Base-by-base conservation (phyloP, 2,113 vertebrate genomes). In the Halcyon senegalensis region DNA sequence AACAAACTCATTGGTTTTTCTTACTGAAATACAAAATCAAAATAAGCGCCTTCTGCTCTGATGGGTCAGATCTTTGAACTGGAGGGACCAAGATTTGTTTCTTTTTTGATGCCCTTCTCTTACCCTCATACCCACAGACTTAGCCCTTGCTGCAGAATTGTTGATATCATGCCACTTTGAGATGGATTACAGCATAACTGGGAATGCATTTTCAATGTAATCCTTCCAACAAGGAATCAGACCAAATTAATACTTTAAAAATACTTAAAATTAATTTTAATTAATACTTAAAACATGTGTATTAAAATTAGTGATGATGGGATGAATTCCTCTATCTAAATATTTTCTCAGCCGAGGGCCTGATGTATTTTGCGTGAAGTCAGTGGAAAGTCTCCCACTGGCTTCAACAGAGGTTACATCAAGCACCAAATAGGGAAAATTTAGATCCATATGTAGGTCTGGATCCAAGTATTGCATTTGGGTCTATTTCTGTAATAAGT, bases 1-100 rank as follows among this genome's bases (percentile, higher is more conserved):
- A 97, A 98, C 85, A 98, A 97, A 92, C 77, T 93, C 69, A 84
- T 95, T 92, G 94, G 59, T 86, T 90, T 58, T 94, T 88, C 64
- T 94, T 91, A 91, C 51, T 56, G 82, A 95, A 95, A 93, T 75
- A 85, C 81, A 76, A 93, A 91, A 85, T 69, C 55, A 92, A 93
- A 95, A 94, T 94, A 95, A 85, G 43, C 69, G 87, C 92, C 86
- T 67, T 90, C 83, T 90, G 60, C 89, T 84, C 55, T 90, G 43
- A 67, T 68, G 55, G 60, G 31, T 77, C 5, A 8, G 5, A 62
- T 58, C 62, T 89, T 90, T 94, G 72, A 94, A 95, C 60, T 64
- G 62, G 27, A 89, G 53, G 31, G 93, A 75, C 43, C 39, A 43
- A 89, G 44, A 93, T 83, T 68, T 88, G 2, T 84, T 85, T 82